These are phyloP conservation scores for Zaprionus ghesquierei DNA, from an alignment of 1,140 invertebrate species.

Conservation along the genomic window DNA sequence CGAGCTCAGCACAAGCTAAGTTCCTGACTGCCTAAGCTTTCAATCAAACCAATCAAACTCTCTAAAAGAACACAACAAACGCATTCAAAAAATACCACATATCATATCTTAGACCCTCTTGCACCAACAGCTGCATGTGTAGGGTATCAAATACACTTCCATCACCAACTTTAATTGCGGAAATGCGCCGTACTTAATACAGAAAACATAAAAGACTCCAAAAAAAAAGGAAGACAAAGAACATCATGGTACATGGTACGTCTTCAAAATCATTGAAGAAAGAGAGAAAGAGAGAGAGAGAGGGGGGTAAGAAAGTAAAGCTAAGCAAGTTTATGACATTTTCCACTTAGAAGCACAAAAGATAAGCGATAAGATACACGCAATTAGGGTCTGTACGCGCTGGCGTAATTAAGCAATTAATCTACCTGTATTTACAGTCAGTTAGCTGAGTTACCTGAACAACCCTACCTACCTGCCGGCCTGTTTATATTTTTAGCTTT, in stretches of 20 bases:
- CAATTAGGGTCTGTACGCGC: slow-evolving; percentile 33
- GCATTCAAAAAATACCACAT: no score
- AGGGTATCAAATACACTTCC: background rate
- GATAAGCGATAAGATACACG: slow-evolving; percentile 42
- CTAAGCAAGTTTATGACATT: slow-evolving; percentile 30
- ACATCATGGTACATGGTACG: slow-evolving; percentile 20
- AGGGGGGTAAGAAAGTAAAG: background rate
- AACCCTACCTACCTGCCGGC: no score
- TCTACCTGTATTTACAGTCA: slow-evolving; percentile 12
- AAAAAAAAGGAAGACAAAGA: background rate
- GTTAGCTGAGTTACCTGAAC: background rate
- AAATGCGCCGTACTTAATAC: slow-evolving; percentile 14
- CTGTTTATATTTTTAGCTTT: no score
- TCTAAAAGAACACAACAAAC: no score
- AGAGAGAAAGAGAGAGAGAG: background rate
- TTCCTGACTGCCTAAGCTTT: no score
- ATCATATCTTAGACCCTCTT: background rate
- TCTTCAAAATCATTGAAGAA: slow-evolving; percentile 13
- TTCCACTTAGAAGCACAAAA: slow-evolving; percentile 21
- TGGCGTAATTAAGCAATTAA: slow-evolving; percentile 40
- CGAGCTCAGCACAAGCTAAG: no score
- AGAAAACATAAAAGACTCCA: background rate
- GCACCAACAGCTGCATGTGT: background rate
- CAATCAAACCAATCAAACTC: no score
- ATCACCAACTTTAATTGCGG: slow-evolving; percentile 24